Evolutionary conservation across 2,888 invertebrate species (phyloP).

Genomic region (Ommatoiulus sabulosus): DNA sequence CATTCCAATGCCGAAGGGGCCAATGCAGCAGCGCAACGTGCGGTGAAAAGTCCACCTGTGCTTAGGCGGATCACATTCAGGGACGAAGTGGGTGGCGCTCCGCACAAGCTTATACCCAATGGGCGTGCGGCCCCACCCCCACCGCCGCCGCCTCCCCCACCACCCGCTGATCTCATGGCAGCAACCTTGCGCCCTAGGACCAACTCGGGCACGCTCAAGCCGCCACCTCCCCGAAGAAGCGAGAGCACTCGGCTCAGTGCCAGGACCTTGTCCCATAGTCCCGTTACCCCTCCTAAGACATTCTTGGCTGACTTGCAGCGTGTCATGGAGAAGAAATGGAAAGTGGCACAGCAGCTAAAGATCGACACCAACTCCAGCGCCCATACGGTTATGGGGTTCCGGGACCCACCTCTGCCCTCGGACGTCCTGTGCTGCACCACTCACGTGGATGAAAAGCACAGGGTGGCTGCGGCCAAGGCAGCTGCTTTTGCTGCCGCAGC

Average conservation of each 20-base stretch:
- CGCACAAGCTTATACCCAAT: conserved; percentile 59
- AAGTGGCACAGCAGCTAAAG: conserved; percentile 92
- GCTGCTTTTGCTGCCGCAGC: conserved; percentile 57
- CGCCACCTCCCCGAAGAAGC: conserved; percentile 78
- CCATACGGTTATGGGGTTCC: conserved; percentile 89
- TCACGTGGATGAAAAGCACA: conserved; percentile 63
- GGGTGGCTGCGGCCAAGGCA: conserved; percentile 55
- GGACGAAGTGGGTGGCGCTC: conserved; percentile 60
- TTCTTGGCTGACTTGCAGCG: conserved; percentile 90
- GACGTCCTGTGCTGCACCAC: conserved; percentile 56
- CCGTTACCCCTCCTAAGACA: conserved; percentile 71
- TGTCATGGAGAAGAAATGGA: conserved; percentile 89
- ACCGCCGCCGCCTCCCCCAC: conserved; percentile 60
- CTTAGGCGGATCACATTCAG: conserved; percentile 56
- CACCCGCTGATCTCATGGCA: conserved; percentile 58
- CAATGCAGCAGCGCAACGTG: neutral
- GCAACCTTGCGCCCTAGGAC: conserved; percentile 51
- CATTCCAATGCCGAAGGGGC: neutral
- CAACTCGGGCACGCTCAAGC: conserved; percentile 52
- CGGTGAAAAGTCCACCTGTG: conserved; percentile 54
- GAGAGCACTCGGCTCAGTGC: conserved; percentile 78
- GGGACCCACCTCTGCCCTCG: conserved; percentile 67
- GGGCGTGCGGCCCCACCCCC: conserved; percentile 59
- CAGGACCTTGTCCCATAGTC: conserved; percentile 71
- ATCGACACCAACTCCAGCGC: conserved; percentile 88